Base-by-base conservation (phyloP, 2,797 vertebrate genomes). In the Streptopelia turtur region DNA sequence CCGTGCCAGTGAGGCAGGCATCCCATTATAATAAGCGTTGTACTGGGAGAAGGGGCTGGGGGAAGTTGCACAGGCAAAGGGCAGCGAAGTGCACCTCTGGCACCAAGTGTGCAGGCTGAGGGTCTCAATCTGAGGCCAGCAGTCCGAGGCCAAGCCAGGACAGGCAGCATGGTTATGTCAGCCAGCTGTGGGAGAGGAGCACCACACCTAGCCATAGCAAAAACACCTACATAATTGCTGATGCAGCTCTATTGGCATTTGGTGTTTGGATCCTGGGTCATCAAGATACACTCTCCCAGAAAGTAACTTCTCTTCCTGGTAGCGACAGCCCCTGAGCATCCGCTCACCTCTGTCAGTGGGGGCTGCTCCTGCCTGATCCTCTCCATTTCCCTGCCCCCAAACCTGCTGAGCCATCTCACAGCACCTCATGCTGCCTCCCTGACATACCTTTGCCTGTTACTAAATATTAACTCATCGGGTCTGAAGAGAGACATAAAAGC, bases 391-490 rank as follows among this genome's bases (percentile, higher is more conserved):
- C 68, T 68, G 27, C 3, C 30, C 43, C 21, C 43, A 90, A n/a
- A 77, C 15, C 39, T 60, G 28, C 71, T 63, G 31, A 28, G 35
- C 43, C 21, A 31, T 70, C 59, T 74, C 14, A 2, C 23, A 74
- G 68, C 45, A 74, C 49, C 43, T 82, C 39, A 76, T 70, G 27
- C 72, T 81, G 45, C 41, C 37, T 90, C 37, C 37, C 12, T 88
- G 57, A n/a, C 11, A 1, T 65, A 55, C 66, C 9, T 68, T 60
- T 25, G 12, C 31, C 47, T 77, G 5, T 79, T 91, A 87, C 35
- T 88, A 90, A 88, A 47, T 90, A 52, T 60, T 79, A 95, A 77
- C 41, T 91, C 86, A 89, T n/a, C 60, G 50, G 28, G 6, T 77
- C 23, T 70, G 35, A 90, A 82, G 75, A 76, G 25, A 8, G n/a